Conservation (phyloP, 2,113 vertebrate genomes). For the Corythornis cristatus region DNA sequence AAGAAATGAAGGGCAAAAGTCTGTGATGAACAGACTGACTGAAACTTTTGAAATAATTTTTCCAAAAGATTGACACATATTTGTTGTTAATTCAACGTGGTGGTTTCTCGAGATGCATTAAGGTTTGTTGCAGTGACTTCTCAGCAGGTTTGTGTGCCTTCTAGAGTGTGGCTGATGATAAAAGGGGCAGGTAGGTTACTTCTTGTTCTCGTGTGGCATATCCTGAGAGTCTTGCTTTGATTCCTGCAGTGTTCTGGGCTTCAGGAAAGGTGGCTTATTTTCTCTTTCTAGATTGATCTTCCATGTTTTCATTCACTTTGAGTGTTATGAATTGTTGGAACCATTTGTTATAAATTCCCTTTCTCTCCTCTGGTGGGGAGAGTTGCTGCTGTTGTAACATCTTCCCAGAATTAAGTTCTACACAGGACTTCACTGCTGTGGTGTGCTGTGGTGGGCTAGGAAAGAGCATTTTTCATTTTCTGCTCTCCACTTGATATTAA, state of each 20-base stretch:
- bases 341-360: neutral
- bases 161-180: neutral
- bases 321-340: neutral
- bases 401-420: neutral
- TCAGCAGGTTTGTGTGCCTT: accelerated
- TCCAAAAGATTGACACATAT: accelerated
- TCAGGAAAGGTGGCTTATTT: neutral
- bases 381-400: neutral
- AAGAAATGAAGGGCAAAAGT: neutral
- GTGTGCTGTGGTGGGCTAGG: neutral
- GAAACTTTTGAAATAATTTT: neutral
- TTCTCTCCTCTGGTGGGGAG: neutral
- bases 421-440: neutral
- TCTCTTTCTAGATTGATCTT: neutral
- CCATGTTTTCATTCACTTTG: neutral
- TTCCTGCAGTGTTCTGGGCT: neutral
- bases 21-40: too few species aligned
- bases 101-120: neutral
- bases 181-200: neutral
- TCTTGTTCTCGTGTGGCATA: neutral
- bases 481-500: neutral
- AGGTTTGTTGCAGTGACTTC: neutral
- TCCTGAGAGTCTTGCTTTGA: neutral
- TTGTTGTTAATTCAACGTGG: neutral
- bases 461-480: neutral